Percentiles rank a stretch among this genome's conserved stretches.
phyloP scores from a whole-genome alignment of 2,797 vertebrate species.

The Helicolenus hilgendorfi region DNA sequence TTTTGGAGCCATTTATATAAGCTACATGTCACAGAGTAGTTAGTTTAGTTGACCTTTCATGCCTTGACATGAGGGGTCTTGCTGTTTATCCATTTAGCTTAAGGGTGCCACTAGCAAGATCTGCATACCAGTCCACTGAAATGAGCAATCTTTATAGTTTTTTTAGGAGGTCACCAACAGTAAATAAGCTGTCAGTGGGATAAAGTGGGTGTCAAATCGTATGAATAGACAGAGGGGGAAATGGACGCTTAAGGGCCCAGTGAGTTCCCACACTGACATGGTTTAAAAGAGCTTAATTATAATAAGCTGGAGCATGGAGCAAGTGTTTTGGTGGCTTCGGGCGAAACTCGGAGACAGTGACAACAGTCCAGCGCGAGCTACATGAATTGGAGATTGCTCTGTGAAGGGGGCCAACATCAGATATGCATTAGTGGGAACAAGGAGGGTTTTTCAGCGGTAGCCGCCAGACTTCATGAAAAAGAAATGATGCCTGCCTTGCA shows the following conservation, averaged over 20 bases:
- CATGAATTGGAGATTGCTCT: conserved; percentile 64
- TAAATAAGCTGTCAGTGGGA: conserved; percentile 78
- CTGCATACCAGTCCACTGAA: conserved; percentile 38
- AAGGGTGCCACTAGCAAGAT: conserved; percentile 34
- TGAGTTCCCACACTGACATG: conserved; percentile 78
- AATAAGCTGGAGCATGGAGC: conserved; percentile 78
- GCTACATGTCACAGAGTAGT: conserved; percentile 24
- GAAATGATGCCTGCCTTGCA: conserved; percentile 64
- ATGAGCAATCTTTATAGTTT: conserved; percentile 55
- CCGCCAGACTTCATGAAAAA: conserved; percentile 76
- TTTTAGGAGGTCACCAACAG: conserved; percentile 54
- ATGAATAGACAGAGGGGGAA: conserved; percentile 73
- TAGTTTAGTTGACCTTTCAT: conserved; percentile 55
- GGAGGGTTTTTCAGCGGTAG: conserved; percentile 66
- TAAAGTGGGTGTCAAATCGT: conserved; percentile 77
- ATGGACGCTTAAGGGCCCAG: conserved; percentile 76
- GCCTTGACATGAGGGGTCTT: conserved; percentile 12
- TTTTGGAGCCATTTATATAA: conserved; percentile 48
- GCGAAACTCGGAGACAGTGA: conserved; percentile 64
- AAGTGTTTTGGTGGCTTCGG: conserved; percentile 75
- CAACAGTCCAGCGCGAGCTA: conserved; percentile 66
- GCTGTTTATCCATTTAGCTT: conserved; percentile 62
- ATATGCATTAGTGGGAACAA: conserved; percentile 74
- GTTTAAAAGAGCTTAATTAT: conserved; percentile 89
- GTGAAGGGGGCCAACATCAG: conserved; percentile 67